Percentiles rank a stretch among this genome's conserved stretches.
These are phyloP conservation scores for Urechis unicinctus DNA, from an alignment of 2,888 invertebrate species.

Conservation along the genomic window DNA sequence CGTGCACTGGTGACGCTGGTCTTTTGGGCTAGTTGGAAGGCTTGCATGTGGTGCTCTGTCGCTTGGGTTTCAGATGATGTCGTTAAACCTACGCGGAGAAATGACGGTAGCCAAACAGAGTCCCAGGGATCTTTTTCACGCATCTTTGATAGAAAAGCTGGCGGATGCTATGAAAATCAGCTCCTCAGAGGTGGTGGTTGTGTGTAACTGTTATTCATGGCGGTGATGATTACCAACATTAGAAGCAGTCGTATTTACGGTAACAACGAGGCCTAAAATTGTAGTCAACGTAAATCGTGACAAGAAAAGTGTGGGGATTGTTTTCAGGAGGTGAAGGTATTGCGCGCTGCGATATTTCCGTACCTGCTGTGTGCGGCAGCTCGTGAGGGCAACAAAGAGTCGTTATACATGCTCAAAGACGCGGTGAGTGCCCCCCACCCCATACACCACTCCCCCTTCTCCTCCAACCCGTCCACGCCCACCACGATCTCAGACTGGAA, in stretches of 20 bases:
- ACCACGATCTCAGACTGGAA: no score
- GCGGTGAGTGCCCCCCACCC: conserved; percentile 19
- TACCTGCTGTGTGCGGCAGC: conserved; percentile 66
- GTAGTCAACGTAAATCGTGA: no score
- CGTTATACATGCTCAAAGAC: conserved; percentile 51
- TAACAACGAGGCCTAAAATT: no score
- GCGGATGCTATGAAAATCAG: conserved; percentile 58
- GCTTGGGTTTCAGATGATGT: conserved; percentile 34
- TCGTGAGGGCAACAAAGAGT: conserved; percentile 53
- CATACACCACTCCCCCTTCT: no score
- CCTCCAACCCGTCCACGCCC: no score
- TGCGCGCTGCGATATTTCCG: conserved; percentile 60
- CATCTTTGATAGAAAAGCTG: conserved; percentile 57
- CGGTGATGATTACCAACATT: no score
- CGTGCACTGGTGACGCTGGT: no score
- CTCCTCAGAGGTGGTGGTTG: conserved; percentile 47
- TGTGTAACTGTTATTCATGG: neutral
- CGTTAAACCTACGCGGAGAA: conserved; percentile 34
- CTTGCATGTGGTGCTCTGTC: no score
- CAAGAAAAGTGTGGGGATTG: no score
- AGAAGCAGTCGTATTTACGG: no score
- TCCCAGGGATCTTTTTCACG: conserved; percentile 25
- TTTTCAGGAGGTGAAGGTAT: conserved; percentile 27
- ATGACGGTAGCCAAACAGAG: conserved; percentile 20
- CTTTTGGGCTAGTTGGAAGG: no score